Evolutionary conservation across 2,888 invertebrate genomes (phyloP), one percentile per base, ranked within the genome.

Genomic region (Agonopterix alstromeriana): DNA sequence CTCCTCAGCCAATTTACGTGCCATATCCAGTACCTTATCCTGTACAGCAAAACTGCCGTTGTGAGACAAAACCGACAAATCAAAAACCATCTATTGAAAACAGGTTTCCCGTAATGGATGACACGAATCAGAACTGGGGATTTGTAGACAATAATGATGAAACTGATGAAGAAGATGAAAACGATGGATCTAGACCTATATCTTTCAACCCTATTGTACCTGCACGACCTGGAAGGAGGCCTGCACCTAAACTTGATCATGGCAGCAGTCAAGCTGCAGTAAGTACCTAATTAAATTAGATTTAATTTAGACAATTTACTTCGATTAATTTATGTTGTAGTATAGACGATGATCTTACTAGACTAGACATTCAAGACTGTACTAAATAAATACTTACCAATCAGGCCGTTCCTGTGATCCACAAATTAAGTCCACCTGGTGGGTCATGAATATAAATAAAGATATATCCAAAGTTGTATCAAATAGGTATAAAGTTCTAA

Each of bases 1-100:
- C 70, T n/a, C 77, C 78, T 1, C 80, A 80, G 47, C 77, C 78
- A 2, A 73, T 84, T 48, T 85, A 83, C 58, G 62, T 86, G 35
- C 82, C 76, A 1, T 82, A 81, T 48, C 76, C 80, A 2, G 64
- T 83, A 8, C 67, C 73, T 2, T 73, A 73, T 44, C 70, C 73
- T 5, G 55, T 75, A 0, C 66, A 63, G 7, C 71, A 69, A 45
- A 56, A 57, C 36, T 55, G 55, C 9, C 45, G 60, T 8, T 78
- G 80, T 50, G 38, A 38, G 38, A 38, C 42, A 8, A 10, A 42
- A 42, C n/a, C 42, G 11, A 38, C 14, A 53, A 63, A n/a, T 48
- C 49, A 38, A 52, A 49, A 8, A 55, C 40, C 14, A 35, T n/a
- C 8, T 12, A 56, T 57, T 2, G 12, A 12, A 2, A 10, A 10